These are phyloP conservation scores for Hypena proboscidalis DNA, from an alignment of 2,888 invertebrate genomes.

Conservation along the genomic window DNA sequence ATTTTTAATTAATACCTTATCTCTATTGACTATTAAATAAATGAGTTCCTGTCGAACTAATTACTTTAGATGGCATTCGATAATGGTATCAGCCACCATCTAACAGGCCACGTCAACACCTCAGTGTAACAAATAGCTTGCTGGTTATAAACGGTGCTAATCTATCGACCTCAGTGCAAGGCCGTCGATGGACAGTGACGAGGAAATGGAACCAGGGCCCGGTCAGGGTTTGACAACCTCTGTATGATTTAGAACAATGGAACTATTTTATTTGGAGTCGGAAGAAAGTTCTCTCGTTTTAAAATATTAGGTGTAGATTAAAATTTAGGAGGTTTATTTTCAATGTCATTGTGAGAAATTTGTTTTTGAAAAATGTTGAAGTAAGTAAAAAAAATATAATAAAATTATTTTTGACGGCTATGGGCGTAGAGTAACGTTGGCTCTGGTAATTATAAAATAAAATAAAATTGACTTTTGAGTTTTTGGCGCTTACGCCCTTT, in stretches of 20 bases:
- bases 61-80: constrained; percentile 8
- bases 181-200: constrained; percentile 32
- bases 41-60: neutral
- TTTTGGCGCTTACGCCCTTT: too few species aligned
- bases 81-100: constrained; percentile 8
- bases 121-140: constrained; percentile 13
- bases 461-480: too few species aligned
- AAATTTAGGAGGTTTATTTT: too few species aligned
- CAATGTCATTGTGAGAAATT: too few species aligned
- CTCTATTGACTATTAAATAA: neutral
- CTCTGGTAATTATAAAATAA: too few species aligned
- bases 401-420: too few species aligned
- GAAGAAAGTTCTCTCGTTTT: neutral
- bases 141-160: constrained; percentile 20
- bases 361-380: too few species aligned
- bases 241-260: neutral
- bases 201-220: constrained; percentile 32
- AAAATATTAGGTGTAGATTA: too few species aligned
- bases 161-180: constrained; percentile 32
- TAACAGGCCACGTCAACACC: constrained; percentile 1
- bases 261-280: neutral
- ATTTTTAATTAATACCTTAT: neutral
- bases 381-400: too few species aligned
- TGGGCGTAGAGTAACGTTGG: too few species aligned
- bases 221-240: constrained; percentile 39